Base-by-base conservation (phyloP, 1,140 invertebrate species). In the Plectrocnemia conspersa region DNA sequence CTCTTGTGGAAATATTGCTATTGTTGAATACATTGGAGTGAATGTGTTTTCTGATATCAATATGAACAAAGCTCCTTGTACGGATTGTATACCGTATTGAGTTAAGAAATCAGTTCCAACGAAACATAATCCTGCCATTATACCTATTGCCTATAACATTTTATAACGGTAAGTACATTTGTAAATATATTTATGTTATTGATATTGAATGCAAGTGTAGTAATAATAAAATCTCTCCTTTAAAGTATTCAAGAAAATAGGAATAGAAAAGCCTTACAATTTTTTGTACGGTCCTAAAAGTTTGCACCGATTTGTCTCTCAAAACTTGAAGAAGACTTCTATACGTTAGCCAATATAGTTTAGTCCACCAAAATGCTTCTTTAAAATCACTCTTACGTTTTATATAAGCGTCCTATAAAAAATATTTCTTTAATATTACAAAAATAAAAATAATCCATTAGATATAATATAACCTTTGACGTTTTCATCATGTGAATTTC, bases 31-130 rank as follows among this genome's bases (percentile, higher is more conserved):
- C 86, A 92, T 90, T 0, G 89, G 86, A 36, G 82, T 82, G 69
- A 91, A 93, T 2, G 88, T 88, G 63, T 91, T 92, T 73, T 93
- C 89, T 0, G 87, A 82, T 27, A 92, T 88, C 65, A 92, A 79
- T 18, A 91, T 82, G 65, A 91, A 92, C 1, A 92, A 67, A 0
- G 84, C 83, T 9, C 90, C 90, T 70, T 92, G 86, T 1, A 89
- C 80, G 18, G 88, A 83, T 68, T 91, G 89, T 11, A 92, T 80
- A 1, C 89, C 89, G 6, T 78, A 70, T 66, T 93, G 89, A 32
- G 85, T 82, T 0, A 82, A 65, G 1, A 67, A 64, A 9, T 81
- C 79, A 2, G 84, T 82, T 15, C 85, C 85, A 1, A 84, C 73
- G 69, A 86, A 92, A 64, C 89, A 91, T 6, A 89, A 64, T 1